phyloP scores from a whole-genome alignment of 2,888 invertebrate genomes.

The Ophion ventricosus region DNA sequence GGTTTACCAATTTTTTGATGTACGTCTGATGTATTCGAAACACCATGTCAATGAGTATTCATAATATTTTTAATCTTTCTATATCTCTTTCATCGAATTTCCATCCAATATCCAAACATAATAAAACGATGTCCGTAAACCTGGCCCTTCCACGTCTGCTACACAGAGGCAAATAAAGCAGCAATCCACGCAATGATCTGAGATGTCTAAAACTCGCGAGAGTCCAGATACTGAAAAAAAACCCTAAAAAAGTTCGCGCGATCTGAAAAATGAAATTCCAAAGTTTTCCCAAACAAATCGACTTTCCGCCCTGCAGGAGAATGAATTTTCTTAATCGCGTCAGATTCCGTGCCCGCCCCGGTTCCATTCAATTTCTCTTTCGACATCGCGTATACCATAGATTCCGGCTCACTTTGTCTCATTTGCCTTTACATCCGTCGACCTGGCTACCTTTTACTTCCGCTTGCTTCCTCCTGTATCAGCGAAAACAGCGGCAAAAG shows the following conservation, averaged over 20 bases:
- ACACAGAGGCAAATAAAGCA: too few relatives aligned
- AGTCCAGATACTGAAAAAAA: too few relatives aligned
- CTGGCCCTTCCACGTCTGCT: too few relatives aligned
- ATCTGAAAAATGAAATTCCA: neutral
- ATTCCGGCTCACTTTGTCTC: neutral
- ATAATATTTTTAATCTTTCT: too few relatives aligned
- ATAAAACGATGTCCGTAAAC: too few relatives aligned
- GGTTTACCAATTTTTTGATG: too few relatives aligned
- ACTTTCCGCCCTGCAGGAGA: neutral
- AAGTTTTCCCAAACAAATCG: neutral
- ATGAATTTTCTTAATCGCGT: slow-evolving; percentile 21
- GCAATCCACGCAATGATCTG: too few relatives aligned
- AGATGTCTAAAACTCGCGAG: too few relatives aligned
- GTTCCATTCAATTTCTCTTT: slow-evolving; percentile 24
- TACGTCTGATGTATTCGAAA: too few relatives aligned
- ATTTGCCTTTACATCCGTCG: neutral
- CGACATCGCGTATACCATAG: neutral
- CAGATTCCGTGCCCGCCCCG: slow-evolving; percentile 31
- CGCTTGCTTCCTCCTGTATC: neutral
- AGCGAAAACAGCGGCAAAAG: slow-evolving; percentile 30
- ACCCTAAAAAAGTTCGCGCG: neutral
- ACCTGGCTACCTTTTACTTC: neutral
- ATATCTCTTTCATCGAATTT: too few relatives aligned
- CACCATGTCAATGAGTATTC: too few relatives aligned
- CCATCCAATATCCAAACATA: too few relatives aligned